Evolutionary conservation across 2,113 vertebrate genomes (phyloP), one percentile per base, ranked within the genome.

Genomic region (Neomonachus schauinslandi): DNA sequence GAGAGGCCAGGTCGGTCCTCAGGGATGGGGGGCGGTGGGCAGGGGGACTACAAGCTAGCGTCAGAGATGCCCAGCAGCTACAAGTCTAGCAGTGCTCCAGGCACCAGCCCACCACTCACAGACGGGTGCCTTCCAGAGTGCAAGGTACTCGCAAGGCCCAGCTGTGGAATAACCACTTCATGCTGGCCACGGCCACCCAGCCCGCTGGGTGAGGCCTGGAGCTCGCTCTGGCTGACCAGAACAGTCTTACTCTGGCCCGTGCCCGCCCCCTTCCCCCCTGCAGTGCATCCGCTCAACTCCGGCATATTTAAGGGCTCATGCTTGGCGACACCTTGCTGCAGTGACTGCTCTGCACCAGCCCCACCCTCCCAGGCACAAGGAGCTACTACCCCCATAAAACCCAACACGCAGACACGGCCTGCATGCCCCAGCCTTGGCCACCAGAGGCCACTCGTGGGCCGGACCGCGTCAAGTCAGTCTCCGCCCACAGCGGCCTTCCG

Each of bases 1-100:
- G 83, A 97, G 85, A 97, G 86, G 80, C 94, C 89, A 11, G 26
- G 80, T 98, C 71, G 90, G 94, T 97, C 91, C 95, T 76, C 76
- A 4, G 82, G 82, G 80, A 22, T 28, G 13, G 51, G 4, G 31
- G 24, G 31, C 15, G 10, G 33, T 0, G 65, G 65, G 65, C 18
- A 21, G 24, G 49, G 10, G 51, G 14, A 16, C 14, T 21, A 80
- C 46, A 28, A 59, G 91, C 77, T 77, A 59, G 87, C 65, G 53
- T 31, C 76, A 51, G 59, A 83, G 28, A 39, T 28, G 31, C n/a
- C 81, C 85, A 76, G 71, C 26, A 74, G n/a, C 79, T 83, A 21
- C 7, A 63, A 80, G 18, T 51, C 71, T 36, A 74, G 42, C 82
- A 81, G 49, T 1, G 24, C 53, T 42, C 65, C 51, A 69, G 76